phyloP scores from a whole-genome alignment of 2,113 vertebrate species.

The Xerus inauris region DNA sequence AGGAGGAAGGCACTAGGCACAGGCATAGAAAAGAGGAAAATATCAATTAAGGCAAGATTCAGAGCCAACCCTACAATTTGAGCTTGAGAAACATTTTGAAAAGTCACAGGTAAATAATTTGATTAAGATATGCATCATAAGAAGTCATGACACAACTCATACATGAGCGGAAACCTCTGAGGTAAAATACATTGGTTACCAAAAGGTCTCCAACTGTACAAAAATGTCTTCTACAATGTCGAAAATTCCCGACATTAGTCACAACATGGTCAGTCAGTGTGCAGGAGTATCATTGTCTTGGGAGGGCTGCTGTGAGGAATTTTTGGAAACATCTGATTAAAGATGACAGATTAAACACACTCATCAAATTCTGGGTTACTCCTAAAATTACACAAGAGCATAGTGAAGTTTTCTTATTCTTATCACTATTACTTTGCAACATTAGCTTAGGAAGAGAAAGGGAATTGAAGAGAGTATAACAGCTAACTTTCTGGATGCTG shows the following conservation, averaged over 20 bases:
- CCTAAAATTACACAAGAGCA: neutral
- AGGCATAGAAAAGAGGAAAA: neutral
- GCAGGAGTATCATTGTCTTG: neutral
- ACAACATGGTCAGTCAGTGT: neutral
- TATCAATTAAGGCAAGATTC: neutral
- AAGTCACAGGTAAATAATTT: neutral
- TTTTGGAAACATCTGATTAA: slow-evolving; percentile 21
- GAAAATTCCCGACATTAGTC: slow-evolving; percentile 16
- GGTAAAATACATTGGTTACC: neutral
- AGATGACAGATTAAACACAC: neutral
- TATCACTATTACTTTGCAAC: neutral
- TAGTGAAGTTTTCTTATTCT: neutral
- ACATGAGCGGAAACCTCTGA: neutral
- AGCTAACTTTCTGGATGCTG: neutral
- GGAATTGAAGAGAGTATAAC: neutral
- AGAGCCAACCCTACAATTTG: neutral
- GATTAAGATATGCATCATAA: slow-evolving; percentile 18
- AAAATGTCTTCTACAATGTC: neutral
- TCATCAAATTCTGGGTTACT: neutral
- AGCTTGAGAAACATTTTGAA: slow-evolving; percentile 6
- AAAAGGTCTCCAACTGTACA: neutral
- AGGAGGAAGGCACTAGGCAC: neutral
- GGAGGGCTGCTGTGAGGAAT: neutral
- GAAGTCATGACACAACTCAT: neutral
- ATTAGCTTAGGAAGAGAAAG: neutral